Evolutionary conservation across 2,113 vertebrate species (phyloP).

Genomic region (Pionites leucogaster): DNA sequence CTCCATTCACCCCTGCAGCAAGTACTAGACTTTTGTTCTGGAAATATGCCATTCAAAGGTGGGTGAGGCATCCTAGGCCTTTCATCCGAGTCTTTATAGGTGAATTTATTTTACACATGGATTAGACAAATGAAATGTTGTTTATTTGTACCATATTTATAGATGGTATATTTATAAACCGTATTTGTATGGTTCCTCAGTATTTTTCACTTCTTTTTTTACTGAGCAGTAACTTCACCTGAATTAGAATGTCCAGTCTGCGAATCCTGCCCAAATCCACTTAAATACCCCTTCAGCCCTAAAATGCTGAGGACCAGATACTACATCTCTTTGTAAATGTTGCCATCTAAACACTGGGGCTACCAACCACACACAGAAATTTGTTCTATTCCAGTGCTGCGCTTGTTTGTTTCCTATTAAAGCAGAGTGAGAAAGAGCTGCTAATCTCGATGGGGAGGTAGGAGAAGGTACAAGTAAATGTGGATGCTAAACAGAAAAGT

Average conservation of each 20-base stretch:
- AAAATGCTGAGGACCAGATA: not conserved
- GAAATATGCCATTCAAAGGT: not conserved
- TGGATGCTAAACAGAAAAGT: not conserved
- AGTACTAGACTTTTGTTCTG: not conserved
- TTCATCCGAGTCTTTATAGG: not conserved
- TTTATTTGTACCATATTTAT: not conserved
- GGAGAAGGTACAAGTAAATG: not conserved
- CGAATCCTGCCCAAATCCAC: not conserved
- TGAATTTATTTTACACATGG: not conserved
- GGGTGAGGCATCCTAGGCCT: not conserved
- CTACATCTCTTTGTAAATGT: rapidly evolving
- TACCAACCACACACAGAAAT: not conserved
- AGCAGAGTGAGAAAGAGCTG: not conserved
- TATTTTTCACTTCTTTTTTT: not conserved
- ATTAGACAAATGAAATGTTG: not conserved
- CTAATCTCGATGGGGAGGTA: not conserved
- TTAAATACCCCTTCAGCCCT: not conserved
- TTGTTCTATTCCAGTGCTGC: not conserved
- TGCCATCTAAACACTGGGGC: not conserved
- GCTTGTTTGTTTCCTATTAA: not conserved
- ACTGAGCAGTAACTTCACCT: not conserved
- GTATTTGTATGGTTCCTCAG: not conserved
- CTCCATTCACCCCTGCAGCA: not conserved
- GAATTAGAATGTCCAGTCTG: not conserved
- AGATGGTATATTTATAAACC: not conserved